Base-by-base conservation (phyloP, 2,113 vertebrate genomes). In the Scatophagus argus region DNA sequence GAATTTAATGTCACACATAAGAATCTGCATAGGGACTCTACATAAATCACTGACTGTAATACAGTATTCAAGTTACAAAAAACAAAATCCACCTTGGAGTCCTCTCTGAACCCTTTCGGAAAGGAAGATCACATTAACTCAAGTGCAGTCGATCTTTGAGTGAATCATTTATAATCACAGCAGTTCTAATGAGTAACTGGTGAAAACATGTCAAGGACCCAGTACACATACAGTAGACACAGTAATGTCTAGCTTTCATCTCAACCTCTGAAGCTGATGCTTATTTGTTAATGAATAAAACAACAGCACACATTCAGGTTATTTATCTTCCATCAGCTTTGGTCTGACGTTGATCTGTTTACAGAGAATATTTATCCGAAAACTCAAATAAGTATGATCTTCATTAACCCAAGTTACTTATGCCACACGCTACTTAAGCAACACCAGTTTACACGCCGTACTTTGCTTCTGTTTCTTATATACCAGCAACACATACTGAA, bases 1-100 rank as follows among this genome's bases (percentile, higher is more conserved):
- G 17, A 66, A 13, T 72, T 49, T 32, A 38, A 59, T n/a, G 32
- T 64, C 38, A n/a, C 23, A 74, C 32, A 75, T 25, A 25, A 5
- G 34, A 65, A 49, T 32, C n/a, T 58, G 34, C 58, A 46, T 34
- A 16, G 38, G 41, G 56, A 43, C 56, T 65, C 38, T 9, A 38
- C 29, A 77, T 58, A 38, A 52, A 74, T 70, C 44, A 34, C 34
- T 1, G 2, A 34, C 32, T 59, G 16, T n/a, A 54, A 59, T 7
- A 8, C 21, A 47, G 41, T n/a, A 68, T 23, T 39, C 10, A 1
- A 27, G 12, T 1, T 49, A n/a, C n/a, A 10, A 51, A 49, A 13
- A 27, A 60, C 44, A 32, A n/a, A 47, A 51, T n/a, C 12, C 8
- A 12, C 16, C 11, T 47, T 13, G 3, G 29, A 47, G n/a, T 60